phyloP scores from a whole-genome alignment of 30 jellyfish, hydroid and myxozoan species.

The Calvadosia cruxmelitensis region DNA sequence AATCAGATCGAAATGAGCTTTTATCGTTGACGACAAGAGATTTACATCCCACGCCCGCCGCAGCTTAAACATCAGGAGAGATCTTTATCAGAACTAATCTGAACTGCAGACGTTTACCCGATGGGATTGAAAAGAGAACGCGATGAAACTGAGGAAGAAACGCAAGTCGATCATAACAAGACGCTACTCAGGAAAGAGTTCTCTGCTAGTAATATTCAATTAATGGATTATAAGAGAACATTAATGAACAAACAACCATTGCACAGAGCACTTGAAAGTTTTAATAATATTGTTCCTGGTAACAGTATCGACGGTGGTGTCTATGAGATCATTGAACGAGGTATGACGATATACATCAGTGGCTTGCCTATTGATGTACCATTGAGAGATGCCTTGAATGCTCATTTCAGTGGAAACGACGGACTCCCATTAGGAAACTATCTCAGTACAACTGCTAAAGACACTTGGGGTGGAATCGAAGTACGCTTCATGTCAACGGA shows the following conservation, averaged over 20 bases:
- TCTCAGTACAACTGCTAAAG: constrained; percentile 31
- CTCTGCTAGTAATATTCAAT: constrained; percentile 57
- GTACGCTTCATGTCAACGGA: constrained; percentile 80
- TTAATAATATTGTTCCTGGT: constrained; percentile 30
- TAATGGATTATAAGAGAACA: constrained; percentile 59
- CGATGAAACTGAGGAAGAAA: neutral
- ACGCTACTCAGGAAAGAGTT: constrained; percentile 56
- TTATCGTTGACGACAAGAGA: no score
- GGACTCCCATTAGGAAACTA: constrained; percentile 69
- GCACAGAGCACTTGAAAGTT: constrained; percentile 74
- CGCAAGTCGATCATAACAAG: neutral
- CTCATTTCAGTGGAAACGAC: constrained; percentile 95
- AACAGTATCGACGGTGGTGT: constrained; percentile 82
- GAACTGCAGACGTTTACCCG: no score
- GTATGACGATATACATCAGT: constrained; percentile 69
- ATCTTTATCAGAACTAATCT: no score
- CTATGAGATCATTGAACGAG: constrained; percentile 63
- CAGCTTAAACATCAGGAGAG: no score
- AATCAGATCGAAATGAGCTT: no score
- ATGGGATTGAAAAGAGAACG: neutral
- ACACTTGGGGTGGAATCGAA: constrained; percentile 34
- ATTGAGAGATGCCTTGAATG: constrained; percentile 87
- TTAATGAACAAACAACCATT: constrained; percentile 64
- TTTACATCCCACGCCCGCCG: no score
- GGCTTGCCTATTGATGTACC: constrained; percentile 90